phyloP scores from a whole-genome alignment of 2,888 invertebrate species.

The Hirtodrosophila cameraria region DNA sequence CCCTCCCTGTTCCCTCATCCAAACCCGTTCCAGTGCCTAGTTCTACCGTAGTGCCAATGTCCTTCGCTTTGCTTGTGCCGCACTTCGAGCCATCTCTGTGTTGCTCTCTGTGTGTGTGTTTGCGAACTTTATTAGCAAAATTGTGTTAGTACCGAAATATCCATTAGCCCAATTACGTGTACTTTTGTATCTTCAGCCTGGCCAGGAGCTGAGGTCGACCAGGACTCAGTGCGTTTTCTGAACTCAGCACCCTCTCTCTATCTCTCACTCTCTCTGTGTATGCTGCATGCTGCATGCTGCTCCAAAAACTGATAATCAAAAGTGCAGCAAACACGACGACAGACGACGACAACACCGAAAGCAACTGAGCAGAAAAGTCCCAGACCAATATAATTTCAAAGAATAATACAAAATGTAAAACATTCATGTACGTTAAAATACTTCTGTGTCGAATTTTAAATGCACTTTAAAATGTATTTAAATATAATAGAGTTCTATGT shows the following conservation, averaged over 20 bases:
- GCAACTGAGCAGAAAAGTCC: conserved; percentile 20
- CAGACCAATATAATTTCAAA: background rate
- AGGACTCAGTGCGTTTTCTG: background rate
- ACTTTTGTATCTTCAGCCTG: conserved; percentile 65
- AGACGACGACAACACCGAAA: conserved; percentile 29
- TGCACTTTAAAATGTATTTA: background rate
- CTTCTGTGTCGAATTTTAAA: background rate
- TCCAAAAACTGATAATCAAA: conserved; percentile 52
- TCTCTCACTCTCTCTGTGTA: too few relatives aligned
- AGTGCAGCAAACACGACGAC: conserved; percentile 56
- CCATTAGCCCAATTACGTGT: conserved; percentile 79
- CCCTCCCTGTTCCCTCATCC: conserved; percentile 3
- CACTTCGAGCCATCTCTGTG: conserved; percentile 17
- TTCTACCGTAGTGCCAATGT: background rate
- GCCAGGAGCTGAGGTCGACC: conserved; percentile 9
- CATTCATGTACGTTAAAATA: conserved; percentile 1
- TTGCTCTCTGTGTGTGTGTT: conserved; percentile 58
- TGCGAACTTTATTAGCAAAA: conserved; percentile 78
- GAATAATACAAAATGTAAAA: background rate
- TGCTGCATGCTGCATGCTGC: too few relatives aligned
- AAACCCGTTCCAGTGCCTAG: conserved; percentile 15
- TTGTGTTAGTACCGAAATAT: conserved; percentile 79
- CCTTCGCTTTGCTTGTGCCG: conserved; percentile 35
- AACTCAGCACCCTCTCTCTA: background rate
- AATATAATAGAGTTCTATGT: too few relatives aligned